Base-by-base conservation (phyloP, 2,888 invertebrate genomes). In the Drosophila formosana region DNA sequence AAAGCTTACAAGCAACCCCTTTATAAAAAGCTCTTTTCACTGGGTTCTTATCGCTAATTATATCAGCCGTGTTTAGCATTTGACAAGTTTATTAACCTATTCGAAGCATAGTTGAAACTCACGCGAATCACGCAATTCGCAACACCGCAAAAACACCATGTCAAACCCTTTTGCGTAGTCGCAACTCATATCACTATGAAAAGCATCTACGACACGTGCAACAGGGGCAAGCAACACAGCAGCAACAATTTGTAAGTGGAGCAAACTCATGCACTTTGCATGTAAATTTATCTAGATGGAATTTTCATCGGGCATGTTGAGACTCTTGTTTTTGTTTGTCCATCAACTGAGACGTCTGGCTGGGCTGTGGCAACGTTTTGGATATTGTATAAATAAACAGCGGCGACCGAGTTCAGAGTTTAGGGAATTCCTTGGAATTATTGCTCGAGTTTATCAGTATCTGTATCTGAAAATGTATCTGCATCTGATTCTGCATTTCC, bases 351-450 rank as follows among this genome's bases (percentile, higher is more conserved):
- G 34, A 50, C 8, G 25, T 11, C 30, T 5, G 30, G 30, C 6
- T 13, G 30, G 50, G n/a, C 25, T 37, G 23, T 23, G 43, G 39
- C 18, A 41, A 13, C 39, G 39, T 13, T 41, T 41, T 5, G 18
- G 18, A 18, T 57, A 56, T 63, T 75, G 64, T 80, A 86, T 75
- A 85, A 85, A 86, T 86, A 85, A 85, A 83, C 84, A 86, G 51
- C 56, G 43, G 61, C 71, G 72, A 64, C 62, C 66, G 79, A 74
- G 75, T 84, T 87, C 62, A 66, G 88, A 74, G 75, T 81, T 87
- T 64, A 69, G 85, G 85, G 87, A 78, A 88, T 86, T 86, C 85
- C 87, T 83, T 68, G 85, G 81, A 86, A 87, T 72, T 76, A 75
- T 79, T 75, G 32, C 72, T 87, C 69, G 78, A 83, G 75, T 82